phyloP scores from a whole-genome alignment of 1,140 invertebrate genomes.

The Temnothorax curvispinosus region DNA sequence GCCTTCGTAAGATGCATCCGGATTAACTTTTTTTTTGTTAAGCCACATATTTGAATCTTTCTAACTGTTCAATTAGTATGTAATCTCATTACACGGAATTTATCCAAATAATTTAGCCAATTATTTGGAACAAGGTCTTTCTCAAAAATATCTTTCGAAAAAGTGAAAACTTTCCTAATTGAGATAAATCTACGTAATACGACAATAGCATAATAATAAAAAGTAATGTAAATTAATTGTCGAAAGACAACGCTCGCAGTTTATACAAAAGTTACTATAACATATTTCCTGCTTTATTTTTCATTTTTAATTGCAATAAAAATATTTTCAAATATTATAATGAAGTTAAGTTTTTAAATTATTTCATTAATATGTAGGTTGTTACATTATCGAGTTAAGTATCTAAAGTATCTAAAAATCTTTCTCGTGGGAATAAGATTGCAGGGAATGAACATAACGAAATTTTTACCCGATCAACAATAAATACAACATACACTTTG shows the following conservation, averaged over 20 bases:
- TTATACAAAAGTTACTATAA: background rate
- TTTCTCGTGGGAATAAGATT: background rate
- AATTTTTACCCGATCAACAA: background rate
- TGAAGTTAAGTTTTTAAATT: background rate
- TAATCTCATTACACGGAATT: background rate
- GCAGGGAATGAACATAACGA: background rate
- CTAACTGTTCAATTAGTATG: background rate
- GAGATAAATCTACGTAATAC: background rate
- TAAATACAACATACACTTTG: background rate
- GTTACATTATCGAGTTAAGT: background rate
- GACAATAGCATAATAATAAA: background rate
- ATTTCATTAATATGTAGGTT: background rate
- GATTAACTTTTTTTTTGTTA: background rate
- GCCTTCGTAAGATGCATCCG: background rate
- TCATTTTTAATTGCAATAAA: background rate
- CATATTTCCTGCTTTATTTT: background rate
- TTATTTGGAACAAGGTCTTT: background rate
- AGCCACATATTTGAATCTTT: background rate
- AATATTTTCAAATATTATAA: background rate
- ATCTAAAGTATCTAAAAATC: background rate
- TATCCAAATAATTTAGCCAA: background rate
- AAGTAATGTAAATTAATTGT: background rate
- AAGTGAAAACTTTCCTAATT: too few relatives aligned
- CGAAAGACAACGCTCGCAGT: background rate
- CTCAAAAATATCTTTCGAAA: background rate